These are phyloP conservation scores for Urocynchramus pylzowi DNA, from an alignment of 2,113 vertebrate species.

Conservation along the genomic window DNA sequence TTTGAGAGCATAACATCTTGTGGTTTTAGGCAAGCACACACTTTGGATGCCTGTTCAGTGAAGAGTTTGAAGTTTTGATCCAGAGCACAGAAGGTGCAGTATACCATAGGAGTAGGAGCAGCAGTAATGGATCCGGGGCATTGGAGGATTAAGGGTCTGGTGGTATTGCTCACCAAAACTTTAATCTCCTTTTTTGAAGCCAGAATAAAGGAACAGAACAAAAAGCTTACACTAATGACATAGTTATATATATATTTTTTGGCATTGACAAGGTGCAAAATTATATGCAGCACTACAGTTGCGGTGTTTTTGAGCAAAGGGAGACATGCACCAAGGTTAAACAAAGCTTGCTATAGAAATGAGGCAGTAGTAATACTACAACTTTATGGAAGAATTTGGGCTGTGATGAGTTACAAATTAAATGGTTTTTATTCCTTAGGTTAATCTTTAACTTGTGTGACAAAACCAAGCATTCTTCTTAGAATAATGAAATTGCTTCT, in stretches of 20 bases:
- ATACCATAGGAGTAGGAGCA: background rate
- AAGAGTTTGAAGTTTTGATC: background rate
- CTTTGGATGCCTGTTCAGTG: background rate
- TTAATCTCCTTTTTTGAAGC: slow-evolving; percentile 13
- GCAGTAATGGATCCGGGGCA: background rate
- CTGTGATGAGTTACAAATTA: background rate
- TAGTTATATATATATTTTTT: background rate
- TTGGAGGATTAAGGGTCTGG: background rate
- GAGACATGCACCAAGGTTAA: background rate
- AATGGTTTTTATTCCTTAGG: background rate
- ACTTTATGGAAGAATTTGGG: background rate
- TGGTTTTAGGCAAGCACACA: background rate
- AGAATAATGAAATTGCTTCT: background rate
- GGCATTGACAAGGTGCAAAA: background rate
- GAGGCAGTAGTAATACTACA: background rate
- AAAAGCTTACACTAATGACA: background rate
- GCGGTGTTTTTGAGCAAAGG: background rate
- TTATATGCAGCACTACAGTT: background rate
- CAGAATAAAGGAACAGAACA: background rate
- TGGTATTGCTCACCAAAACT: background rate
- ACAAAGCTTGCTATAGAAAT: background rate
- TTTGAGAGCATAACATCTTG: background rate
- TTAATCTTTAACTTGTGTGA: background rate
- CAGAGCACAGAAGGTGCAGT: background rate
- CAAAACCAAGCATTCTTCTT: background rate